Evolutionary conservation across 2,888 invertebrate genomes (phyloP), one percentile per base, ranked within the genome.

Genomic region (Phaonia tiefii): DNA sequence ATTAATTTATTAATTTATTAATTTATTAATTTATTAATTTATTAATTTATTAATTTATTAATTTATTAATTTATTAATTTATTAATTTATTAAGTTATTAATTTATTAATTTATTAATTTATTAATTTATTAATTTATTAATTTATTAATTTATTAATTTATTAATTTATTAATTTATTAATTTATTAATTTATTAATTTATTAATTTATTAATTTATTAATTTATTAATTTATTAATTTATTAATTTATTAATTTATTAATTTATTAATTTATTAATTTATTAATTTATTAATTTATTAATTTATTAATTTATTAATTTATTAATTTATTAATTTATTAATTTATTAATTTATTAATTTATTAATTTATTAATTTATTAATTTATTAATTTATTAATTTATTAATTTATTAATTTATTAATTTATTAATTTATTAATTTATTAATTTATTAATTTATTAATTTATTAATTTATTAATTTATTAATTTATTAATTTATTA

Each of bases 31-130:
- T 42, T 42, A 42, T 42, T 42, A 4, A 42, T 42, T 42, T 42
- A 42, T 51, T 51, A 2, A 51, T 51, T 51, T 51, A 51, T 51
- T 51, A 2, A 51, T 51, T 51, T 51, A 51, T 51, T 51, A 2
- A 51, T 51, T 51, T 51, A 51, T 51, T 51, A 2, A 51, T 51
- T 51, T 51, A 51, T 51, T 51, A 2, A 51, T 51, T 51, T 51
- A 51, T 51, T 51, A 2, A 51, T 51, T 51, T 51, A 51, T 51
- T 51, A 2, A 51, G 2, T 51, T 20, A 51, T 51, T 51, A 10
- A 51, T 22, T 51, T 51, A 51, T 51, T 51, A 10, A 51, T 51
- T 51, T 51, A 51, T 42, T 42, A 4, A 42, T 42, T 42, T 42
- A 42, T 42, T 42, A 4, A 42, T 42, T 42, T 42, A 51, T 51